Evolutionary conservation across 2,797 vertebrate genomes (phyloP).

Genomic region (Poecilia wingei): DNA sequence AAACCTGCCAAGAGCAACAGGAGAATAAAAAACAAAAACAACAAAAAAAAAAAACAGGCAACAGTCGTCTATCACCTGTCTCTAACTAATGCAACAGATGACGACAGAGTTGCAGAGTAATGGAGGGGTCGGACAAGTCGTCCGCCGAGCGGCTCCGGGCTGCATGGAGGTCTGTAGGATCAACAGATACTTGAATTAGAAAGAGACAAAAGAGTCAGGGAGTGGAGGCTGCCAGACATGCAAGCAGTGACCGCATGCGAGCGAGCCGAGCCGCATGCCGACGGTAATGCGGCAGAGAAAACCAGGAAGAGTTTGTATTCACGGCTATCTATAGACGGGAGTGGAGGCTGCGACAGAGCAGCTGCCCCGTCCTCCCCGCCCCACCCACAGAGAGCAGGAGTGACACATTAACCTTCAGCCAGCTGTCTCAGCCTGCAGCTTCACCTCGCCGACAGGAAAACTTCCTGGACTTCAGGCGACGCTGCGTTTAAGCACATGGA

Average conservation of each 20-base stretch:
- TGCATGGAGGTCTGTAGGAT: slow-evolving; percentile 15
- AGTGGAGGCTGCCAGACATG: slow-evolving; percentile 44
- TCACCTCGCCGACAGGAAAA: slow-evolving; percentile 33
- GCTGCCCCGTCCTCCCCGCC: slow-evolving; percentile 45
- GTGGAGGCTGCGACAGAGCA: slow-evolving; percentile 72
- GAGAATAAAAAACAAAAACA: slow-evolving; percentile 15
- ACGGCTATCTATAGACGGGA: slow-evolving; percentile 77
- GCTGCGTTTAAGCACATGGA: neutral
- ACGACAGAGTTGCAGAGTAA: slow-evolving; percentile 43
- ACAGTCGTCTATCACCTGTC: slow-evolving; percentile 61
- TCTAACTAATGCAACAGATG: slow-evolving; percentile 45
- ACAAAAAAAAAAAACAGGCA: neutral
- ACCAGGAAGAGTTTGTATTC: slow-evolving; percentile 75
- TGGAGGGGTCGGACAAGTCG: slow-evolving; percentile 46
- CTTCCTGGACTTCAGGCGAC: neutral
- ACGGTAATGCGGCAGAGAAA: slow-evolving; percentile 56
- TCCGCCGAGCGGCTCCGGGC: slow-evolving; percentile 40
- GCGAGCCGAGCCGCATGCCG: slow-evolving; percentile 35
- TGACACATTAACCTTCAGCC: slow-evolving; percentile 81
- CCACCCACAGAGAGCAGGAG: slow-evolving; percentile 34
- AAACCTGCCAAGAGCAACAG: slow-evolving; percentile 51
- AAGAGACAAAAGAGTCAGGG: slow-evolving; percentile 39
- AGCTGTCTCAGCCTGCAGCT: slow-evolving; percentile 66
- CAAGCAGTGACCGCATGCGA: slow-evolving; percentile 48
- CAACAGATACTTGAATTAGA: slow-evolving; percentile 29